phyloP scores from a whole-genome alignment of 2,888 invertebrate species.

The Coecobrya sp. region DNA sequence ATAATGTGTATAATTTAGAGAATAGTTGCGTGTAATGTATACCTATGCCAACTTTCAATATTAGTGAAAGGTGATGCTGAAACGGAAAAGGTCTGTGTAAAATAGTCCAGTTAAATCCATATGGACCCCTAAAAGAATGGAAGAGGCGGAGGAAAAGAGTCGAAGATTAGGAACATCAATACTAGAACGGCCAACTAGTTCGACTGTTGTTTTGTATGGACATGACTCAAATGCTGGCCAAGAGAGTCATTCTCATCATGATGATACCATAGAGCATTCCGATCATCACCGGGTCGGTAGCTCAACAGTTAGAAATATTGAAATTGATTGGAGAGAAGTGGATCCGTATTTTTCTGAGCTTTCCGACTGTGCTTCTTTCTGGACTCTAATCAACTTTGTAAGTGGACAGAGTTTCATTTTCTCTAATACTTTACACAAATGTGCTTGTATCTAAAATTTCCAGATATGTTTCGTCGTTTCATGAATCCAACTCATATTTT shows the following conservation, averaged over 20 bases:
- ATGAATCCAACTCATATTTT: background rate
- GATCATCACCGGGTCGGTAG: constrained; percentile 10
- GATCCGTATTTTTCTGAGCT: constrained; percentile 81
- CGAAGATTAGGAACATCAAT: background rate
- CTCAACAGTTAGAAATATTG: constrained; percentile 69
- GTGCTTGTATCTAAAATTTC: too few species aligned
- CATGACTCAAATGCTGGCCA: background rate
- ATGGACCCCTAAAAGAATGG: constrained; percentile 56
- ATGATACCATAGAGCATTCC: constrained; percentile 31
- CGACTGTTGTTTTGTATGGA: constrained; percentile 54
- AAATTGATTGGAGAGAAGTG: constrained; percentile 79
- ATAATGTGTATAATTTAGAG: background rate
- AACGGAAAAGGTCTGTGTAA: background rate
- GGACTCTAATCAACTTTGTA: constrained; percentile 79
- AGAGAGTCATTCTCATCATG: background rate
- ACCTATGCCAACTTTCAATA: background rate
- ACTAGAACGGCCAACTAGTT: constrained; percentile 50
- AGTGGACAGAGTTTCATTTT: background rate
- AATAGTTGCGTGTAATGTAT: background rate
- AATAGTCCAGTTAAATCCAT: constrained; percentile 42
- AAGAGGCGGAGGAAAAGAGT: constrained; percentile 32
- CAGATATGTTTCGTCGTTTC: too few species aligned
- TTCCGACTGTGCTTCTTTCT: constrained; percentile 79
- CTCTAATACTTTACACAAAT: background rate
- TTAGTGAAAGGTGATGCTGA: background rate